Conservation (phyloP, 1,140 invertebrate genomes). For the Hesperophylax magnus region DNA sequence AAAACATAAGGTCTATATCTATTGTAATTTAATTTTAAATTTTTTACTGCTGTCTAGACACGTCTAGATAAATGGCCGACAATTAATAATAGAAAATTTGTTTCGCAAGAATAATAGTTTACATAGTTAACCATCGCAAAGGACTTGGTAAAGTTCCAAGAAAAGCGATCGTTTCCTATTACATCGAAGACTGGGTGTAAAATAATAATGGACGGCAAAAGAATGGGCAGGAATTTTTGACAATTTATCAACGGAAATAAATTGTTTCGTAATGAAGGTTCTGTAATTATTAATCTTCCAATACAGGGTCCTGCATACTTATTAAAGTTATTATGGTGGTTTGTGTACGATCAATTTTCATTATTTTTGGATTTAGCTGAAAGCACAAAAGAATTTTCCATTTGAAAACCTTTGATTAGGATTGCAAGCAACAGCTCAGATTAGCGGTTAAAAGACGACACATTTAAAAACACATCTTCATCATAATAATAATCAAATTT, state of each 20-base stretch:
- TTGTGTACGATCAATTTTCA: neutral
- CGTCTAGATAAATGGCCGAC: too few species aligned
- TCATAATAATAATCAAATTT: neutral
- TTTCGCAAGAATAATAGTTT: constrained; percentile 28
- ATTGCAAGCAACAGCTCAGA: neutral
- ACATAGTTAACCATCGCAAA: constrained; percentile 38
- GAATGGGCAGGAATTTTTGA: neutral
- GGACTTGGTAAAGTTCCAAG: constrained; percentile 47
- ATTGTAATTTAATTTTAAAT: too few species aligned
- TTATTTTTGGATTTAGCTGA: neutral
- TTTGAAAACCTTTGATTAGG: constrained; percentile 25
- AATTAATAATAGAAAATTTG: constrained; percentile 2
- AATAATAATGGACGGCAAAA: constrained; percentile 15
- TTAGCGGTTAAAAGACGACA: constrained; percentile 26
- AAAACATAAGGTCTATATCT: too few species aligned
- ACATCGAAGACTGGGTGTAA: constrained; percentile 34
- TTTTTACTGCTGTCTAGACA: too few species aligned
- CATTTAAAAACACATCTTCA: constrained; percentile 17
- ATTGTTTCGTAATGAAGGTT: neutral
- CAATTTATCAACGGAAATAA: constrained; percentile 7
- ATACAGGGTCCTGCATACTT: neutral
- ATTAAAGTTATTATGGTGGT: neutral
- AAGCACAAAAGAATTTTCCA: constrained; percentile 13
- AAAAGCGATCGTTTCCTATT: constrained; percentile 51
- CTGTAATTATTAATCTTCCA: neutral